Conservation (phyloP, 2,113 vertebrate species). For the Myotis davidii region DNA sequence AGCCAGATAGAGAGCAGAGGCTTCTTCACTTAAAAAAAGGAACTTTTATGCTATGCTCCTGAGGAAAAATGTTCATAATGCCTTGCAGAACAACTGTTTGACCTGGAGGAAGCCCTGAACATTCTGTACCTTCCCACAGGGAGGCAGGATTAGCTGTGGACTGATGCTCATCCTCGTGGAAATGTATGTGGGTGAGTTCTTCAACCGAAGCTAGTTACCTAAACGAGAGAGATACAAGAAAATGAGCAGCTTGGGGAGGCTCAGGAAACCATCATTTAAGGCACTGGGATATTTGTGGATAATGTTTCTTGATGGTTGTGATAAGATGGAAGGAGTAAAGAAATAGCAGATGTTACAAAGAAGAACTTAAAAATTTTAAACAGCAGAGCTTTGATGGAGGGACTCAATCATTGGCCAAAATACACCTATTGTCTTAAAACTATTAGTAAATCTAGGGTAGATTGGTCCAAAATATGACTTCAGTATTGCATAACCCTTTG, state of each 20-base stretch:
- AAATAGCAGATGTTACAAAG: background rate
- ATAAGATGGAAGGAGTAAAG: background rate
- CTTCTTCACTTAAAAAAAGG: background rate
- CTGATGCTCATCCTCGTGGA: background rate
- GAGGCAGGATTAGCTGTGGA: background rate
- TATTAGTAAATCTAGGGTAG: background rate
- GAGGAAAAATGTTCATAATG: background rate
- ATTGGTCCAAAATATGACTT: background rate
- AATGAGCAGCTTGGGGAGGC: background rate
- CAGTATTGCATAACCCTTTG: background rate
- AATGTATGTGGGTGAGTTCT: background rate
- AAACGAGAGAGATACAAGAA: background rate
- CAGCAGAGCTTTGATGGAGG: background rate
- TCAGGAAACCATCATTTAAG: background rate
- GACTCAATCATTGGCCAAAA: background rate
- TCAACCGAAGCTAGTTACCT: background rate
- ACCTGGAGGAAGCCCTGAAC: background rate
- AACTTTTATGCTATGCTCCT: background rate
- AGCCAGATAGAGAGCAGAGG: background rate
- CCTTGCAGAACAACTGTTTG: background rate
- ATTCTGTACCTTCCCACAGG: background rate
- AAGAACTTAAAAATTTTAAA: background rate
- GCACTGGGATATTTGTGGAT: background rate
- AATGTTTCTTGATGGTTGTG: background rate
- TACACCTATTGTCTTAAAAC: background rate